Base-by-base conservation (phyloP, 2,888 invertebrate genomes). In the Apoda limacodes region DNA sequence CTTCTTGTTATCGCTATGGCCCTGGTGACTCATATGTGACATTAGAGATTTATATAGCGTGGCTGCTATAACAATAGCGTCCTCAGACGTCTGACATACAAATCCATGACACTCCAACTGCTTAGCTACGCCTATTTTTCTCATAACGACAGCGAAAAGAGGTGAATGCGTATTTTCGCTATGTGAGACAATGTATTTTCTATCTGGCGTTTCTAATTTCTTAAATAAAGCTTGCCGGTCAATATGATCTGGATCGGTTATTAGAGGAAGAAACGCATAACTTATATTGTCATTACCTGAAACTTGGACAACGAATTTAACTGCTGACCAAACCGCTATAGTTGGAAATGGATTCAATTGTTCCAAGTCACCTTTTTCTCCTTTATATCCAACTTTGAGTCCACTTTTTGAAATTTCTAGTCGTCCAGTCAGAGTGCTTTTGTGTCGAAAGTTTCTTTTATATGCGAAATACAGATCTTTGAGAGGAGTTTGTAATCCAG, bases 291-390 rank as follows among this genome's bases (percentile, higher is more conserved):
- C 82, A 31, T 84, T 83, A 41, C 84, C 84, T 13, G 78, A 68
- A 9, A 83, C 74, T 39, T 89, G 88, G 11, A 89, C 84, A 5
- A 91, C 88, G 58, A 94, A 90, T 63, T 93, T 92, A 2, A 95
- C 88, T 0, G 94, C 93, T 10, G 94, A 94, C 95, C 95, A 95
- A 2, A 95, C 94, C 2, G 94, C 94, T 64, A 95, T 95, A 25
- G 93, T 90, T 11, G 93, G 90, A 55, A 94, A 95, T 2, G 93
- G 91, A 54, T 94, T 93, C 30, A 89, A 62, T 51, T 85, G 83
- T 57, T 86, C 86, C 30, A 85, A 54, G 43, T 86, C 85, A 14
- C 85, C 83, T 54, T 83, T 83, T 13, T 85, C 82, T 13, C 85
- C 84, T 59, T 85, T 83, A 47, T 86, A 85, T 56, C 85, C 83